phyloP scores from a whole-genome alignment of 2,888 invertebrate genomes.

The Megalurothrips usitatus region DNA sequence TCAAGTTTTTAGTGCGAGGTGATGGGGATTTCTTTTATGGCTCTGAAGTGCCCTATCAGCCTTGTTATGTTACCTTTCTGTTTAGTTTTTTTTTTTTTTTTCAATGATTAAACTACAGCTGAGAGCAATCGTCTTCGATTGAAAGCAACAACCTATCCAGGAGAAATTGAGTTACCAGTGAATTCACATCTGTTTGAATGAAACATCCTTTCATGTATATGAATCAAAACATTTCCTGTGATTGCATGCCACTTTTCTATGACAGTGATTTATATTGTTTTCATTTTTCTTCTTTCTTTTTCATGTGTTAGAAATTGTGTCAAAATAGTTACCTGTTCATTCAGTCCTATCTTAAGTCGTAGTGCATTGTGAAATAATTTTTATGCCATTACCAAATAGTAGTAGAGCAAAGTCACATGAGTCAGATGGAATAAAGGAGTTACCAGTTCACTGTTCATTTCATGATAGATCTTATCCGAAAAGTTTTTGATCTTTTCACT shows the following conservation, averaged over 20 bases:
- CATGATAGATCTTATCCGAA: not conserved
- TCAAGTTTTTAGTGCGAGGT: not conserved
- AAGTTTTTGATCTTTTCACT: not conserved
- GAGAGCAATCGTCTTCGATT: too few relatives aligned
- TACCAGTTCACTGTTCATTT: not conserved
- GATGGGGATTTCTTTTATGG: not conserved
- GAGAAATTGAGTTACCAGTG: too few relatives aligned
- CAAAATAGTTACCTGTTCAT: not conserved
- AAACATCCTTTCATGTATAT: not conserved
- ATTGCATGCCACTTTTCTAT: not conserved
- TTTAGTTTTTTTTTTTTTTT: too few relatives aligned
- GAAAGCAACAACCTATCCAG: too few relatives aligned
- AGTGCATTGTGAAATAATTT: not conserved
- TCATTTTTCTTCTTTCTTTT: too few relatives aligned
- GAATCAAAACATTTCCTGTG: not conserved
- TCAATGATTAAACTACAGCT: too few relatives aligned
- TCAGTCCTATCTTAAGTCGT: not conserved
- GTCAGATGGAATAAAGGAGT: not conserved
- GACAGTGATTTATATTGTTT: too few relatives aligned
- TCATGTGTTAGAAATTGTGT: not conserved
- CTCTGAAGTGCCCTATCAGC: not conserved
- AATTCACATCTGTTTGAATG: too few relatives aligned
- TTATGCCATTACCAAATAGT: slow-evolving; percentile 12
- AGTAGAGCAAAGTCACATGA: not conserved
- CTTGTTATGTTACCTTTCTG: not conserved